These are phyloP conservation scores for Macquaria ambigua DNA, from an alignment of 2,113 vertebrate species.

Conservation along the genomic window DNA sequence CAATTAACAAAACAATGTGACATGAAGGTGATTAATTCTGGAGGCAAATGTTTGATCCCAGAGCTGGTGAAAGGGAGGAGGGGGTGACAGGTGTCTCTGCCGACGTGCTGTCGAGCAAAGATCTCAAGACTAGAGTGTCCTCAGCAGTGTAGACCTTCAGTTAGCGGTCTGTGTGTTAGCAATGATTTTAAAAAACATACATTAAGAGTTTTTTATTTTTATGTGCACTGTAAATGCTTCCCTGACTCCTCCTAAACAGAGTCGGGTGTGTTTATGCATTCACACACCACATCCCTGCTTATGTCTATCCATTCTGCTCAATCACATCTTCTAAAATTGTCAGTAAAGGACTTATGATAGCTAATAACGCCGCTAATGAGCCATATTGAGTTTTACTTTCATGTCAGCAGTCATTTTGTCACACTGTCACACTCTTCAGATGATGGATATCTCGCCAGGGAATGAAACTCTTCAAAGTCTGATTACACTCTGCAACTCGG, in stretches of 20 bases:
- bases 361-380: slow-evolving; percentile 75
- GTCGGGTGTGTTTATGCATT: slow-evolving; percentile 11
- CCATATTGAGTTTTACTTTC: slow-evolving; percentile 76
- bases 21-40: slow-evolving; percentile 47
- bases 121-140: background rate
- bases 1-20: slow-evolving; percentile 73
- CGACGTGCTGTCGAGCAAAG: slow-evolving; percentile 26
- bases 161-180: background rate
- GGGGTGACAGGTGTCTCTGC: slow-evolving; percentile 55
- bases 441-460: slow-evolving; percentile 73
- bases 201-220: too few relatives aligned
- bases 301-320: slow-evolving; percentile 11
- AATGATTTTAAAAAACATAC: background rate
- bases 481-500: slow-evolving; percentile 57
- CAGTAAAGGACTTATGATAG: slow-evolving; percentile 58
- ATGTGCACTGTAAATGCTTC: slow-evolving; percentile 3
- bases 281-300: background rate
- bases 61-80: slow-evolving; percentile 5
- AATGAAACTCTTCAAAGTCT: slow-evolving; percentile 71
- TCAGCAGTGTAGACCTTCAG: background rate
- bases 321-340: slow-evolving; percentile 42
- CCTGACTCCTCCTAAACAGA: background rate
- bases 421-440: slow-evolving; percentile 59
- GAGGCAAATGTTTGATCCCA: slow-evolving; percentile 38
- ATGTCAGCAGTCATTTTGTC: slow-evolving; percentile 72